These are phyloP conservation scores for Cuniculus paca DNA, from an alignment of 2,797 vertebrate genomes.

Conservation along the genomic window DNA sequence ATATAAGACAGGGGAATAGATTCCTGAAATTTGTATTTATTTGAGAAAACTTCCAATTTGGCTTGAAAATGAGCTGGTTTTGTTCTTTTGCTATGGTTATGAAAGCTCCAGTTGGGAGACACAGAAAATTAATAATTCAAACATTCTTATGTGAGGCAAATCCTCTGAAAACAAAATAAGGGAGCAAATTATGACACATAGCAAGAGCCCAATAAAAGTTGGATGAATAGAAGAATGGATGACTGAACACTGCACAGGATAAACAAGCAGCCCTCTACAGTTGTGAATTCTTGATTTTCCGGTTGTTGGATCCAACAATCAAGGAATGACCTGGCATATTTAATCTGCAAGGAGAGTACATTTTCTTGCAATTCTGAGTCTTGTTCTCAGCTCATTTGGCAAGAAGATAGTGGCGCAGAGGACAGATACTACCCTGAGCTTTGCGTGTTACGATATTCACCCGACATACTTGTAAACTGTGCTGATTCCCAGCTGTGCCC, in stretches of 20 bases:
- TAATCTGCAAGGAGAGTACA: accelerated
- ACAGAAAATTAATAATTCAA: conserved; percentile 48
- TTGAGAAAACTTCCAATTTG: conserved; percentile 36
- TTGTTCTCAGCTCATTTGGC: neutral
- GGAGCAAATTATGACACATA: neutral
- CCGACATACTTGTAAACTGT: accelerated
- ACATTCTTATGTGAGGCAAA: neutral
- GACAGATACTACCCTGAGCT: neutral
- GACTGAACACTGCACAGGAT: accelerated
- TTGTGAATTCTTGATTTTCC: neutral
- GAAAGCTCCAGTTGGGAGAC: neutral
- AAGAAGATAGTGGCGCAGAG: neutral
- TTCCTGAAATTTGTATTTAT: conserved; percentile 41
- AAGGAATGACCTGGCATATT: too few relatives aligned
- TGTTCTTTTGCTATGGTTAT: neutral
- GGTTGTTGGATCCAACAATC: neutral
- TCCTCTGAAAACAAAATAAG: neutral
- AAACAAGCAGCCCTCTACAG: neutral
- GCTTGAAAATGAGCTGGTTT: conserved; percentile 43
- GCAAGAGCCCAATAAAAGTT: neutral
- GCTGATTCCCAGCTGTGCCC: accelerated
- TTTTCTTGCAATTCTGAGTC: neutral
- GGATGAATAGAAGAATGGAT: accelerated
- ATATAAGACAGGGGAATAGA: neutral
- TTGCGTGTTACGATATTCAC: accelerated